Evolutionary conservation across 2,113 vertebrate genomes (phyloP).

Genomic region (Hydropotes inermis): DNA sequence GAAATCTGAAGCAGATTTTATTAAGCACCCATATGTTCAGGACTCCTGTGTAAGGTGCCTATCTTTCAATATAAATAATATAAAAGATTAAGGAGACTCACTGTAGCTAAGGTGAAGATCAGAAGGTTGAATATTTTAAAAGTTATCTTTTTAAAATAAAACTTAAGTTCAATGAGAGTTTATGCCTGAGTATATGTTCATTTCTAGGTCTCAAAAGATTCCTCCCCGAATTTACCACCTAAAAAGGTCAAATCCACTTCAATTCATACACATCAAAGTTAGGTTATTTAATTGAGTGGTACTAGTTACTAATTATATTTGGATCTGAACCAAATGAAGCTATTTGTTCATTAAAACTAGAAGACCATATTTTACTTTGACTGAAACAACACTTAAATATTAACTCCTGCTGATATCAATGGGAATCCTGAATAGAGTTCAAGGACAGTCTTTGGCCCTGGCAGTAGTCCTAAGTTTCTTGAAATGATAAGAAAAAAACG

Average conservation of each 20-base stretch:
- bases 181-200: background rate
- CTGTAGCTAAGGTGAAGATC: background rate
- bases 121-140: slow-evolving; percentile 18
- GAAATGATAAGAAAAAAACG: slow-evolving; percentile 62
- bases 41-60: background rate
- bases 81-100: background rate
- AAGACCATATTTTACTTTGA: slow-evolving; percentile 71
- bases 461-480: slow-evolving; percentile 69
- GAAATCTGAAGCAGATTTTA: background rate
- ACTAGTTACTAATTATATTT: slow-evolving; percentile 70
- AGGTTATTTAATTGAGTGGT: slow-evolving; percentile 64
- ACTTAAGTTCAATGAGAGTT: background rate
- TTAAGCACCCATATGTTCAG: background rate
- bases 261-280: slow-evolving; percentile 55
- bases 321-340: slow-evolving; percentile 71
- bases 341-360: slow-evolving; percentile 75
- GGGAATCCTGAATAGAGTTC: slow-evolving; percentile 76
- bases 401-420: slow-evolving; percentile 70
- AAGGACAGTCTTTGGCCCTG: slow-evolving; percentile 76
- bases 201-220: slow-evolving; percentile 11
- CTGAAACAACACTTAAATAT: slow-evolving; percentile 72
- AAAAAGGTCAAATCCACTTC: slow-evolving; percentile 58
- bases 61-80: background rate
- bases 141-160: slow-evolving; percentile 21
- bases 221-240: background rate